Evolutionary conservation across 2,113 vertebrate species (phyloP).

Genomic region (Gavialis gangeticus): DNA sequence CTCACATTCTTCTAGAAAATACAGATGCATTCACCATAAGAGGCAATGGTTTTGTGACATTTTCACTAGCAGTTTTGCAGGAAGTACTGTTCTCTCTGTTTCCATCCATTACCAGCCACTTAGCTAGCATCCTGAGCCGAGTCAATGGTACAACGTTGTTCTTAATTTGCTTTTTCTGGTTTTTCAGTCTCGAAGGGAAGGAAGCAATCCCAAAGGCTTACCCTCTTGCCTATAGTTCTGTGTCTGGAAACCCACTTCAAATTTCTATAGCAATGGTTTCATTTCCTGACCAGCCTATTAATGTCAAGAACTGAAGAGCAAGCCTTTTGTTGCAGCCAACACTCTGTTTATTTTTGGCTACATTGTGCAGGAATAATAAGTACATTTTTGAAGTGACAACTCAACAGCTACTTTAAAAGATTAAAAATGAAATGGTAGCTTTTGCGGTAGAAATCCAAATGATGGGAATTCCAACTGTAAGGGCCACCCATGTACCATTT

Average conservation of each 20-base stretch:
- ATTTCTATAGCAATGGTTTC: conserved; percentile 38
- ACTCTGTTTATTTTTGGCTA: conserved; percentile 31
- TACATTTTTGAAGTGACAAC: not conserved
- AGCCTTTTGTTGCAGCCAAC: conserved; percentile 23
- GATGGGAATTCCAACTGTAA: not conserved
- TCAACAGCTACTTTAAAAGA: not conserved
- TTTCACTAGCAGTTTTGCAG: not conserved
- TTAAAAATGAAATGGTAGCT: conserved; percentile 11
- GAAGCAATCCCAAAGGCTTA: conserved; percentile 42
- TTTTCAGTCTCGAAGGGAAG: conserved; percentile 37
- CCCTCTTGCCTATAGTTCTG: not conserved
- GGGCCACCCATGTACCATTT: not conserved
- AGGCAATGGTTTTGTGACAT: not conserved
- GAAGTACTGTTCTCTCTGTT: conserved; percentile 30
- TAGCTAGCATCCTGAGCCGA: not conserved
- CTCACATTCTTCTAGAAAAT: conserved; percentile 3
- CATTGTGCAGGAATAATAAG: not conserved
- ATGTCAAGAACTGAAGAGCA: not conserved
- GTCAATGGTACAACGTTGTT: not conserved
- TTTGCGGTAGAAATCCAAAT: not conserved
- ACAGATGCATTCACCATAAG: not conserved
- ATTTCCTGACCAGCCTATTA: conserved; percentile 36
- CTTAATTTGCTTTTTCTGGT: not conserved
- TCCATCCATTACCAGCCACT: conserved; percentile 25
- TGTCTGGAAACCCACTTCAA: not conserved